phyloP scores from a whole-genome alignment of 2,797 vertebrate species.

The Etheostoma perlongum region DNA sequence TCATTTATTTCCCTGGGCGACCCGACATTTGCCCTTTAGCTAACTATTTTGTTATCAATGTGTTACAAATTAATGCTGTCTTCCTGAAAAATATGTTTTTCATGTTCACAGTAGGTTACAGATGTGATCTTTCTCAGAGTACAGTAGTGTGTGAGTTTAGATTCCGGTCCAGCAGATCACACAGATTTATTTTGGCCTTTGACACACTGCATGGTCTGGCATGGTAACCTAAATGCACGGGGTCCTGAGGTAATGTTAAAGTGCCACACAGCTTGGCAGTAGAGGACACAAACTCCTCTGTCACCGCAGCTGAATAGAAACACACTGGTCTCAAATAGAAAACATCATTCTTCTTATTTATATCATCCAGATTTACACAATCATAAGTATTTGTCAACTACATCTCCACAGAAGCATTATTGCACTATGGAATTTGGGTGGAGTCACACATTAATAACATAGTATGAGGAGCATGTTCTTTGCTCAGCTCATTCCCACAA shows the following conservation, averaged over 20 bases:
- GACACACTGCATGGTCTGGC: slow-evolving; percentile 14
- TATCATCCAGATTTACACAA: slow-evolving; percentile 13
- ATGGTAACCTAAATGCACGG: slow-evolving; percentile 25
- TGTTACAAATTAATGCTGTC: slow-evolving; percentile 17
- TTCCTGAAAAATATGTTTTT: slow-evolving; percentile 27
- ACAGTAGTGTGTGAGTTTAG: slow-evolving; percentile 8
- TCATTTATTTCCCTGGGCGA: background rate
- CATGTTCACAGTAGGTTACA: slow-evolving; percentile 32
- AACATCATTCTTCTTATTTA: background rate
- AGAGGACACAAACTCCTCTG: slow-evolving; percentile 42
- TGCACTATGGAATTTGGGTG: slow-evolving; percentile 14
- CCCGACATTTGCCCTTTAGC: slow-evolving; percentile 2
- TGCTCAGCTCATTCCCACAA: slow-evolving; percentile 4
- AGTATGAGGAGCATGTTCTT: slow-evolving; percentile 29
- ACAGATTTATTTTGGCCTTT: slow-evolving; percentile 29
- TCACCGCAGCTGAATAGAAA: slow-evolving; percentile 21
- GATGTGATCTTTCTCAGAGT: slow-evolving; percentile 5
- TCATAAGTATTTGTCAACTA: slow-evolving; percentile 24
- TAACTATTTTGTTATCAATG: slow-evolving; percentile 13
- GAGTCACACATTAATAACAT: slow-evolving; percentile 22
- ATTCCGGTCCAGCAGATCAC: slow-evolving; percentile 20
- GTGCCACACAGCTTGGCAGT: slow-evolving; percentile 32
- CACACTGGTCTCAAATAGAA: slow-evolving; percentile 2
- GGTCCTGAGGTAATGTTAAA: slow-evolving; percentile 45
- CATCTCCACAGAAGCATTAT: slow-evolving; percentile 12